These are phyloP conservation scores for Penaeus indicus DNA, from an alignment of 1,140 invertebrate species.

Conservation along the genomic window DNA sequence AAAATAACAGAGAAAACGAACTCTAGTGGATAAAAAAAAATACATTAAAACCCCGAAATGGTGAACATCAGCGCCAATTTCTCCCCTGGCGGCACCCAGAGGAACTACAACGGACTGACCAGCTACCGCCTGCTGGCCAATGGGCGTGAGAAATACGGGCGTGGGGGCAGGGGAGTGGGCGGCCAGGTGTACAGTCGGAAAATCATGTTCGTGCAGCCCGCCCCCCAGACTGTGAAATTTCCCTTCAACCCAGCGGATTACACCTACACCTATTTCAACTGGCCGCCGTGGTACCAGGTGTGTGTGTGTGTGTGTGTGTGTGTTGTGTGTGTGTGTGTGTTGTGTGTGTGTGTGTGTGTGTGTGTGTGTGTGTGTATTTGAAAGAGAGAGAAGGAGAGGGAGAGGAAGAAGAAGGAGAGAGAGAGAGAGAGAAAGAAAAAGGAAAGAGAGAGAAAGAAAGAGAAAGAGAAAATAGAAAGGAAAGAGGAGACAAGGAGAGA, in stretches of 20 bases:
- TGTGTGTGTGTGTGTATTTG: no score
- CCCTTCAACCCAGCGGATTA: slow-evolving; percentile 40
- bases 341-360: not conserved
- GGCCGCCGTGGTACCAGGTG: slow-evolving; percentile 43
- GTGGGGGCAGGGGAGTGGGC: not conserved
- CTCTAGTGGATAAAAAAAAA: not conserved
- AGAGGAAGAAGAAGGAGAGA: no score
- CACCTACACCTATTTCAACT: slow-evolving; percentile 50
- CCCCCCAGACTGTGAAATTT: slow-evolving; percentile 1
- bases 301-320: slow-evolving; percentile 24
- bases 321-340: not conserved
- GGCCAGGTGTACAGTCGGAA: slow-evolving; percentile 35
- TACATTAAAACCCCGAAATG: slow-evolving; percentile 3
- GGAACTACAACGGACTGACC: slow-evolving; percentile 19
- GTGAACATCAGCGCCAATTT: slow-evolving; percentile 4
- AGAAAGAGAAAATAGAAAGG: no score
- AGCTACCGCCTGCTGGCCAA: not conserved
- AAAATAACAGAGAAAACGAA: not conserved
- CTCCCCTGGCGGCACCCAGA: slow-evolving; percentile 8
- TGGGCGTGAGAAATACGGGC: not conserved
- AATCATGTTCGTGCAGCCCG: slow-evolving; percentile 42
- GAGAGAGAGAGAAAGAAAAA: no score
- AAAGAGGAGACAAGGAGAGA: no score
- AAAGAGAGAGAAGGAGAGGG: no score
- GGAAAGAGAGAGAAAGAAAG: no score